Conservation (phyloP, 2,888 invertebrate genomes). For the Hyppa rectilinea region DNA sequence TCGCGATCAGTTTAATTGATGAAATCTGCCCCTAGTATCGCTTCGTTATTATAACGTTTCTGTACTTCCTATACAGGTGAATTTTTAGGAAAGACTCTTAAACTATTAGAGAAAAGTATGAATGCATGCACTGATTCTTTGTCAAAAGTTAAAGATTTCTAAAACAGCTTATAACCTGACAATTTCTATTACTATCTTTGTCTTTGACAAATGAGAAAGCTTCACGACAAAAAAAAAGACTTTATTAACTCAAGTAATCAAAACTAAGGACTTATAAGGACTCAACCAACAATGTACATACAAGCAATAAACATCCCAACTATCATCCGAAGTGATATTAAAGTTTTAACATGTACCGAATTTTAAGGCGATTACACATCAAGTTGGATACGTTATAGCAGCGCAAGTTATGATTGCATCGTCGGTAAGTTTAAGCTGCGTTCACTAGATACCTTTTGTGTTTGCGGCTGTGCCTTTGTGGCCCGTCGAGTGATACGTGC, state of each 20-base stretch:
- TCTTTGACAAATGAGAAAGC: not conserved
- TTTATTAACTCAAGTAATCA: not conserved
- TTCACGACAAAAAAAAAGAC: not conserved
- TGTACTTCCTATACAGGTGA: not conserved
- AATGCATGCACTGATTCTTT: not conserved
- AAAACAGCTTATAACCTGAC: not conserved
- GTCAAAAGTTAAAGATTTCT: not conserved
- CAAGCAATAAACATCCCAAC: conserved; percentile 42
- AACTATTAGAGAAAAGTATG: not conserved
- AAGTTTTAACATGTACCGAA: conserved; percentile 66
- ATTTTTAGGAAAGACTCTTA: not conserved
- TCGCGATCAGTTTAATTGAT: too few species aligned
- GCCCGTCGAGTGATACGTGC: conserved; percentile 71
- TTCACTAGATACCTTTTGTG: conserved; percentile 84
- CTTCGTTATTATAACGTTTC: not conserved
- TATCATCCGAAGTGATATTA: conserved; percentile 57
- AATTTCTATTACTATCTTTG: not conserved
- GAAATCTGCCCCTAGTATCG: too few species aligned
- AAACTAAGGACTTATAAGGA: conserved; percentile 15
- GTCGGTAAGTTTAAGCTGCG: conserved; percentile 79
- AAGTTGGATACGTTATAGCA: conserved; percentile 72
- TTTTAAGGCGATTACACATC: conserved; percentile 78
- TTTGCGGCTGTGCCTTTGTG: conserved; percentile 81
- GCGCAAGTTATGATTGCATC: conserved; percentile 87
- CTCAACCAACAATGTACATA: conserved; percentile 3